Evolutionary conservation across 2,888 invertebrate species (phyloP), one percentile per base, ranked within the genome.

Genomic region (Hylaea fasciaria): DNA sequence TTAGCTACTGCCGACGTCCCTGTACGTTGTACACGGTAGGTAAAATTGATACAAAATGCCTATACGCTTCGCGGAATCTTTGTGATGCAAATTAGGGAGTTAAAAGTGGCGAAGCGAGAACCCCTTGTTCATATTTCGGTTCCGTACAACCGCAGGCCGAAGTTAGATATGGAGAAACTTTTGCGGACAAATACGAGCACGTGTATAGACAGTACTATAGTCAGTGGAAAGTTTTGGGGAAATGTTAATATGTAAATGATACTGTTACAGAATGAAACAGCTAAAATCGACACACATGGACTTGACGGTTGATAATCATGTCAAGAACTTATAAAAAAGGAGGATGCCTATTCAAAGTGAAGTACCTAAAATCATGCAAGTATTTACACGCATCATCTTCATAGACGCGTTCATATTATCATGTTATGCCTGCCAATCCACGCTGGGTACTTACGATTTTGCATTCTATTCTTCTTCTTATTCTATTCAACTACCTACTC

Each of bases 21-120:
- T 48, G 11, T 22, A 45, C 14, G 10, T 17, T 35, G 29, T 14
- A 41, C 55, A n/a, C 43, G 37, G 44, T 55, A 35, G 47, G 56
- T 55, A 63, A 62, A 62, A 58, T 51, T 55, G 54, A 58, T 52
- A 66, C 64, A 64, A 54, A 64, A 64, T 65, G 62, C 62, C 47
- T 62, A 66, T 54, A 59, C 68, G 66, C 66, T 63, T 57, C 58
- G 64, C 57, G 51, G 56, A 60, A 64, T 66, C 68, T 57, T 66
- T 63, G 66, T 61, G 54, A 68, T 68, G 64, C 66, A 68, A 68
- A 66, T 68, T 64, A 62, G 64, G 52, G 60, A 64, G 68, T 64
- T 57, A 65, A 65, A 64, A 65, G 68, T 68, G 60, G 65, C 44
- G 62, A 62, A 62, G 68, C 68, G 64, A 53, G 62, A 60, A 60